Conservation (phyloP, 2,797 vertebrate species). For the Danio choprae region DNA sequence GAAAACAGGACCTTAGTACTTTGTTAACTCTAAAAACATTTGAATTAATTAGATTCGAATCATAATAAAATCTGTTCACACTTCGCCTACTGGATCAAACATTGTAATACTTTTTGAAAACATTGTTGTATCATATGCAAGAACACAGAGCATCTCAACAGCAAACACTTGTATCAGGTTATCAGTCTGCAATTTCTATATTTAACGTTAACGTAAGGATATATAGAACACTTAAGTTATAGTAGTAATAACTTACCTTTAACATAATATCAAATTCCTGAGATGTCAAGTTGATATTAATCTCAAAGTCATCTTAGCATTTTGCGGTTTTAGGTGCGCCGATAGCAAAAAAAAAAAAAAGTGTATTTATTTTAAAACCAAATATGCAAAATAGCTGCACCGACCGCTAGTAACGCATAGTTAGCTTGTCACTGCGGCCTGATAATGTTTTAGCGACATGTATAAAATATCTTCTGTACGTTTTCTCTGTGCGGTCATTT, state of each 20-base stretch:
- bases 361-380: neutral
- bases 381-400: neutral
- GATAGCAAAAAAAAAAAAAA: neutral
- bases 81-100: too few relatives aligned
- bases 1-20: too few relatives aligned
- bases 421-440: conserved; percentile 36
- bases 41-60: too few relatives aligned
- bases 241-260: conserved; percentile 28
- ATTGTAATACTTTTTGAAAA: too few relatives aligned
- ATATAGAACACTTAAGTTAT: neutral
- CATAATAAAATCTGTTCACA: too few relatives aligned
- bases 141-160: neutral
- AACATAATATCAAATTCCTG: conserved; percentile 7
- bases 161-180: neutral
- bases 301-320: neutral
- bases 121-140: too few relatives aligned
- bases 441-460: neutral
- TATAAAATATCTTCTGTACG: neutral
- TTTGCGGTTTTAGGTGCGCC: neutral
- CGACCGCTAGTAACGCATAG: neutral
- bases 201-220: neutral
- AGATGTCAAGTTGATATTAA: neutral
- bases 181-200: neutral
- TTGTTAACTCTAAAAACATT: too few relatives aligned
- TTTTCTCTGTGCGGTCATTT: neutral